Base-by-base conservation (phyloP, 1,140 invertebrate species). In the Tetramorium parvispinum region DNA sequence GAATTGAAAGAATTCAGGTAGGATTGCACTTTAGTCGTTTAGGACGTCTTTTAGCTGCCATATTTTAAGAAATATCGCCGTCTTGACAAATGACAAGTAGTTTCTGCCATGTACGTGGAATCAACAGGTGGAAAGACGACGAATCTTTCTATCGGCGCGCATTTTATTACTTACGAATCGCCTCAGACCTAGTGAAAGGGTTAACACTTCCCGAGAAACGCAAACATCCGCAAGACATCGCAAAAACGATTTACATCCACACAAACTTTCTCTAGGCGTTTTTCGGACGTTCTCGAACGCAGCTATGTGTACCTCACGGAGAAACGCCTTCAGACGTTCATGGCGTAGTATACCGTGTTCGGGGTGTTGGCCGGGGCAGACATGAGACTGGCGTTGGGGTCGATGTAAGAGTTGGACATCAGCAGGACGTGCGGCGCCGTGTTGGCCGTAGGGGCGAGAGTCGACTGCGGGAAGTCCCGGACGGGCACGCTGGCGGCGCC, bases 401-500 rank as follows among this genome's bases (percentile, higher is more conserved):
- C 86, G 8, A 85, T 61, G 24, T 91, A 93, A 43, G 89, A 66
- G 8, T 89, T 91, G 40, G 90, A 79, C 79, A 83, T 55, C 3
- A 85, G 85, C 43, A 89, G 61, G 53, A 89, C 81, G 70, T 66
- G 61, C 57, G 73, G 27, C 49, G 43, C 87, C 63, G 59, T 89
- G 85, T 49, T 88, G 55, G 59, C 66, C 32, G n/a, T n/a, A n/a
- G 63, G 8, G 8, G 10, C 32, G 43, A 57, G 59, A 6, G 65
- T 24, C 8, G 73, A 1, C 63, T 94, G 93, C 27, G 91, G 76
- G 65, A 93, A 94, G 88, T 96, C 96, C 83, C 96, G 96, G 4
- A 96, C 94, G 0, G 96, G 95, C 0, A 96, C 95, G 55, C 96
- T 96, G 0, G 96, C 96, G 1, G 96, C 96, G 24, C 96, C 96